Conservation (phyloP, 2,113 vertebrate species). For the Sebastes fasciatus region DNA sequence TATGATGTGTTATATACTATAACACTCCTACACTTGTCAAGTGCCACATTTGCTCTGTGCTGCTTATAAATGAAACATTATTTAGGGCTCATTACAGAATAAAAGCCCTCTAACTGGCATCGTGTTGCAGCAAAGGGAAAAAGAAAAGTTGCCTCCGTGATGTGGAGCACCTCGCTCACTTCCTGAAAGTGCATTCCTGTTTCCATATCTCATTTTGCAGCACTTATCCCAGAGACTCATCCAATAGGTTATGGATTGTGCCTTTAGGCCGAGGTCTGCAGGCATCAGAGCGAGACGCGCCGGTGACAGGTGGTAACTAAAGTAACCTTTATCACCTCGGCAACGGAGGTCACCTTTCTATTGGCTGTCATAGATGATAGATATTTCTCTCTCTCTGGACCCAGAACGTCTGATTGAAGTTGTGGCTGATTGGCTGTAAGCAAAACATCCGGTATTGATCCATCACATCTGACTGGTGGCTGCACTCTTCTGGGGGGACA, state of each 20-base stretch:
- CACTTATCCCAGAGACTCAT: constrained; percentile 65
- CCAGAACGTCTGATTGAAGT: constrained; percentile 62
- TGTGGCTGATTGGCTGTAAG: constrained; percentile 66
- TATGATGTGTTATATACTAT: neutral
- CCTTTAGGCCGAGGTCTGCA: constrained; percentile 65
- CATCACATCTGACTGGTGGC: constrained; percentile 41
- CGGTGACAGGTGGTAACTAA: constrained; percentile 76
- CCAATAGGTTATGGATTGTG: constrained; percentile 73
- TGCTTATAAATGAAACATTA: neutral
- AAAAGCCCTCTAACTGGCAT: neutral
- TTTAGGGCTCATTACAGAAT: neutral
- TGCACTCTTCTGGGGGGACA: constrained; percentile 3
- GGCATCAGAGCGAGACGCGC: constrained; percentile 66
- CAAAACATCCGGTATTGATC: constrained; percentile 67
- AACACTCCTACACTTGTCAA: neutral
- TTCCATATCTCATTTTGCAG: constrained; percentile 73
- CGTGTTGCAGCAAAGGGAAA: neutral
- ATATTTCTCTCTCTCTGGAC: constrained; percentile 59
- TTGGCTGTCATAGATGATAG: constrained; percentile 74
- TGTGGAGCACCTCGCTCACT: constrained; percentile 28
- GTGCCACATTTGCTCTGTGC: neutral
- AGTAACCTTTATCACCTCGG: constrained; percentile 79
- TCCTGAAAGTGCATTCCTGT: constrained; percentile 63
- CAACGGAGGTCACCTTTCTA: constrained; percentile 74
- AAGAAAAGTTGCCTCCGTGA: constrained; percentile 7